These are phyloP conservation scores for Calvadosia cruxmelitensis DNA, from an alignment of 30 jellyfish, hydroid and myxozoan species.

Conservation along the genomic window DNA sequence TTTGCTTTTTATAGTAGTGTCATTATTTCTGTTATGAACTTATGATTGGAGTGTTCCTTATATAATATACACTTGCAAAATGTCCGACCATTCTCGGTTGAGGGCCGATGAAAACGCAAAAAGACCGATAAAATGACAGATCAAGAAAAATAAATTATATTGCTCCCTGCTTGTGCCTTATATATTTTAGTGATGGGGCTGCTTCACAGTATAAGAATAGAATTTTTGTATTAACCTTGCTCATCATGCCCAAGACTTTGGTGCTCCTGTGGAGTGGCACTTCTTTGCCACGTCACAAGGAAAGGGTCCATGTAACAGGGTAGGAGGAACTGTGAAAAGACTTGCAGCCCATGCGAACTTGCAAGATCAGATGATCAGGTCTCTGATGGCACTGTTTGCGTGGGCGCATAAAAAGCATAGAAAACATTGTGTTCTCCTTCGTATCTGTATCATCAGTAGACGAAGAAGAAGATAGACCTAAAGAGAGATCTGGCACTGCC, in stretches of 20 bases:
- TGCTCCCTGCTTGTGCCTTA: neutral
- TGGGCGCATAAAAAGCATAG: neutral
- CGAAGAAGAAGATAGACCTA: neutral
- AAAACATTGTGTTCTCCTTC: neutral
- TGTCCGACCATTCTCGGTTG: no score
- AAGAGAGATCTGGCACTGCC: neutral
- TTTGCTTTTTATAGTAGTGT: no score
- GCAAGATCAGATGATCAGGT: neutral
- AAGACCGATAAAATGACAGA: no score
- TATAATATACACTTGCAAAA: no score
- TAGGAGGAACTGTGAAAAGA: constrained; percentile 41
- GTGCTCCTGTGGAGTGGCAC: constrained; percentile 35
- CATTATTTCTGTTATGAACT: no score
- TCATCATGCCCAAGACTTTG: constrained; percentile 31
- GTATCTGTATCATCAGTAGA: neutral
- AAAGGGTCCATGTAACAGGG: constrained; percentile 53
- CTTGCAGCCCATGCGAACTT: constrained; percentile 22
- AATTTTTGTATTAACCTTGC: constrained; percentile 8
- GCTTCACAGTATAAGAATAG: constrained; percentile 17
- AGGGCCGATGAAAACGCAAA: no score
- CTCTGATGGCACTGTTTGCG: neutral
- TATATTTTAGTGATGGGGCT: constrained; percentile 30
- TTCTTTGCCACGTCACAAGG: constrained; percentile 58
- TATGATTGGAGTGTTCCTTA: no score
- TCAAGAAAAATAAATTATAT: no score